Base-by-base conservation (phyloP, 2,888 invertebrate genomes). In the Drosophila glabriapex region DNA sequence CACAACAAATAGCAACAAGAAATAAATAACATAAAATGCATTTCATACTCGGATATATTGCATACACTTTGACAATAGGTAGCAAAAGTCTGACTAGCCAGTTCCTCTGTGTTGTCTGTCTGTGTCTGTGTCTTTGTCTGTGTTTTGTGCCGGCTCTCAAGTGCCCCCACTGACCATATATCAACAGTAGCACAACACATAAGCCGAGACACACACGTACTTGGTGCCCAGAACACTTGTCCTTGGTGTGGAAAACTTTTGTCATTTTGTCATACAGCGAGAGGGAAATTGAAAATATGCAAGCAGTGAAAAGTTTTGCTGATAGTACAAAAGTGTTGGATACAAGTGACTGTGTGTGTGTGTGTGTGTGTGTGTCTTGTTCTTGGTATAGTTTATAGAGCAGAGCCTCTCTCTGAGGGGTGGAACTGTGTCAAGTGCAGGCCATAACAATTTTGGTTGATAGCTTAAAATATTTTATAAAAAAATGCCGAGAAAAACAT, bases 211-310 rank as follows among this genome's bases (percentile, higher is more conserved):
- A 37, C 56, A 53, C 55, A 43, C 25, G 71, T n/a, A 41, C 33
- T 74, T 74, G 76, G 56, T 72, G 50, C 61, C 62, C 37, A 73
- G 72, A 43, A 73, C 74, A 72, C 85, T 89, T 85, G 85, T 87
- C 85, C 85, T 85, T 85, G 89, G 82, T 71, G 88, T 85, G 80
- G 61, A 77, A 80, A 89, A 89, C 82, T 85, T 85, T 86, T 89
- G 79, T 89, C 68, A 64, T 85, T 85, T 86, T 89, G 79, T 89
- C 68, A 64, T 81, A 72, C 56, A 56, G 68, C 75, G 49, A 68
- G 39, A 33, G 73, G 29, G 73, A 87, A 85, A 84, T 89, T 89
- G 85, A 87, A 89, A 89, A 89, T 89, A 85, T 89, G 78, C 82
- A 87, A 66, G 71, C 78, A 68, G 60, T 70, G 67, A 68, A 84